Evolutionary conservation across 1,140 invertebrate genomes (phyloP), one percentile per base, ranked within the genome.

Genomic region (Phthorimaea operculella): DNA sequence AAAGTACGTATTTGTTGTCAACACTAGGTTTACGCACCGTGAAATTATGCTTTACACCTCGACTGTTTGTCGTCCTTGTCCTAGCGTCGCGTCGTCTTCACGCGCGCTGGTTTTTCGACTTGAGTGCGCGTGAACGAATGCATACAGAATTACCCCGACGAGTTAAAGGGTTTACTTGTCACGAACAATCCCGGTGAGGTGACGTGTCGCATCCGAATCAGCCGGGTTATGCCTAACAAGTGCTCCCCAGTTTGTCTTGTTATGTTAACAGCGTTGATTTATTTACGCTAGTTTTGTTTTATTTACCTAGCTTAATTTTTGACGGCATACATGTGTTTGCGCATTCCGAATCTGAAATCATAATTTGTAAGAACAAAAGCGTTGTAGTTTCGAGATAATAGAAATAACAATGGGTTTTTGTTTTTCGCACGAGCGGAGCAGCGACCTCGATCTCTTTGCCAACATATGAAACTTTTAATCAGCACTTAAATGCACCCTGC

Each of bases 381-480:
- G 6, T 28, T 6, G 21, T 28, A 28, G 21, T 39, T 39, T 39
- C 3, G 36, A 39, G 36, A 39, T n/a, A 39, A n/a, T 39, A 39
- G 2, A 39, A 47, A 17, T 17, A 47, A 47, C 60, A 64, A 65
- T 70, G 56, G 59, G 56, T 47, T 51, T 55, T 51, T 55, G 52
- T 53, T 65, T 60, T 51, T 66, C 15, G 15, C 44, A 16, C 8
- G 28, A 28, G 21, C 21, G 21, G 39, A 50, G 49, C 54, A 57
- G 62, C 59, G 66, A 58, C 59, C 52, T 62, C 56, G 48, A 61
- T 66, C 50, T 61, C 57, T 64, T 64, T 64, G 68, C 68, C 64
- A 70, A 73, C 68, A 79, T 59, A 73, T 72, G 66, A 72, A 74
- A 76, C 63, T 73, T 82, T 76, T 75, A 75, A 78, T 71, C 68